Evolutionary conservation across 2,888 invertebrate species (phyloP), one percentile per base, ranked within the genome.

Genomic region (Antheraea yamamai): DNA sequence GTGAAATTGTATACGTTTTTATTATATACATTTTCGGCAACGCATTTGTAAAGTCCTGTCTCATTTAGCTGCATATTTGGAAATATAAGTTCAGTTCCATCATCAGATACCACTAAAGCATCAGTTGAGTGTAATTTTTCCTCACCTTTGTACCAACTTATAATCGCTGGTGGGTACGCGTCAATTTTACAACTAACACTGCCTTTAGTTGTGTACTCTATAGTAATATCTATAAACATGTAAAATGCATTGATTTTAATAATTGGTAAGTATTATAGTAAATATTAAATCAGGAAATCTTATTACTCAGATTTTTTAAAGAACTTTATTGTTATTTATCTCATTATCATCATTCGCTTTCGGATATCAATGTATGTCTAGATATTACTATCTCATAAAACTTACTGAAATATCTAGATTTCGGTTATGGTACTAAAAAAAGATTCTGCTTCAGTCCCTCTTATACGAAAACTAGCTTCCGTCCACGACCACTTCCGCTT

Each of bases 141-240:
- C 8, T 77, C 80, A 61, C 84, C 79, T 75, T 79, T 82, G 68
- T 81, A 84, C 91, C 91, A 91, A 8, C 64, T 76, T 14, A 88
- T 81, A 4, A 71, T 76, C n/a, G 82, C 84, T 8, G 85, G 81
- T 58, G 91, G 91, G 26, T 74, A 78, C 2, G 91, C 85, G 3
- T 87, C 81, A 12, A 87, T 77, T 72, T 82, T 81, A 64, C 90
- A 87, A 26, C 76, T 68, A 12, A 91, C 58, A 39, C 61, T 78
- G 4, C 77, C 84, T 30, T 80, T 76, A 23, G 80, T 78, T 4
- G 76, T 77, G 76, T 87, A 87, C 75, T 83, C 77, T 51, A 91
- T 81, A n/a, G 71, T 77, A 12, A 76, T 82, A 75, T 83, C 86
- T 87, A 76, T 74, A 84, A 16, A 14, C 3, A 23, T 61, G 20